Conservation (phyloP, 2,797 vertebrate genomes). For the Orientallactaga sibirica region DNA sequence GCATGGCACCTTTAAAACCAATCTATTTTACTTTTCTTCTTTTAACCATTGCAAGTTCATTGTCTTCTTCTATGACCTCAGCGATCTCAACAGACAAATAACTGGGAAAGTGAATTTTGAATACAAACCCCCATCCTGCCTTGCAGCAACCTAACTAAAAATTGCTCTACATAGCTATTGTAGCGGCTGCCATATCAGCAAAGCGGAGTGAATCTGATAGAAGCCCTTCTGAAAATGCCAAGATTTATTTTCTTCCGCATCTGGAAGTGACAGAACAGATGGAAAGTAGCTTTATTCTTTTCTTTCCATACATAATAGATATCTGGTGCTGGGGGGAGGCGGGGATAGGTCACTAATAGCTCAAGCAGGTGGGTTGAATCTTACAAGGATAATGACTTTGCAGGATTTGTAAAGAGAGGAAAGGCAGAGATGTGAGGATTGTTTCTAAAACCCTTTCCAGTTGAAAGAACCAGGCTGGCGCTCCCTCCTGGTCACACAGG, state of each 20-base stretch:
- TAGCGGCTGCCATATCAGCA: neutral
- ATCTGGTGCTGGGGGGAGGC: neutral
- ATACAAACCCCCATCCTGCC: slow-evolving; percentile 3
- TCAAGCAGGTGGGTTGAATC: slow-evolving; percentile 14
- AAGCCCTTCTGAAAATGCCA: slow-evolving; percentile 35
- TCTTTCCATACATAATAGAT: neutral
- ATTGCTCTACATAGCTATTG: slow-evolving; percentile 40
- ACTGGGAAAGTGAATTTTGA: slow-evolving; percentile 5
- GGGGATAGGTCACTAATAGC: slow-evolving; percentile 45
- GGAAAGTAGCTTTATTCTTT: slow-evolving; percentile 60
- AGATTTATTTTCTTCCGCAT: slow-evolving; percentile 40
- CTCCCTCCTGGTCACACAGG: slow-evolving; percentile 35
- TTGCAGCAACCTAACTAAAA: slow-evolving; percentile 29
- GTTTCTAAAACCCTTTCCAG: neutral
- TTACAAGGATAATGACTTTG: slow-evolving; percentile 43
- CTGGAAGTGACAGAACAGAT: slow-evolving; percentile 36
- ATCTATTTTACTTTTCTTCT: rapidly evolving
- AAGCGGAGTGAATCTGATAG: slow-evolving; percentile 47
- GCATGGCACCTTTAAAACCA: neutral
- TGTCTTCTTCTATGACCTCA: neutral
- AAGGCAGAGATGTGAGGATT: slow-evolving; percentile 33
- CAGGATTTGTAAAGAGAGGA: slow-evolving; percentile 42
- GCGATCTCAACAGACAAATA: slow-evolving; percentile 50
- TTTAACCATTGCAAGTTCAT: neutral
- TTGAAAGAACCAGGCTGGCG: slow-evolving; percentile 45